phyloP scores from a whole-genome alignment of 2,113 vertebrate genomes.

The Psittacula cyanocephala region DNA sequence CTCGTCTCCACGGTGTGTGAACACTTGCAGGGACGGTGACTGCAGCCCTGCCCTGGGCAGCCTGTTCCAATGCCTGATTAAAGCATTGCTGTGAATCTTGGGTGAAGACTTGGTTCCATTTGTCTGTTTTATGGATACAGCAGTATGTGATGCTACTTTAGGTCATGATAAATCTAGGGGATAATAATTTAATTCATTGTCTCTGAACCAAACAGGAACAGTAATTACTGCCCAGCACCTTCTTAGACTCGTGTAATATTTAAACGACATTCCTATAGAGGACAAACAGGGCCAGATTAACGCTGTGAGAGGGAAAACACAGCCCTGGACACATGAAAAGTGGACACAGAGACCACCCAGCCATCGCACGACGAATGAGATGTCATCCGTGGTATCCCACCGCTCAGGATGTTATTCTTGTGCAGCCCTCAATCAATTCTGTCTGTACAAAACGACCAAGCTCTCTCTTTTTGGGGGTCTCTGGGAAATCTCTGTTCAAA shows the following conservation, averaged over 20 bases:
- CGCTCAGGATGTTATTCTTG: slow-evolving; percentile 65
- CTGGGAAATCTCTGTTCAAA: slow-evolving; percentile 65
- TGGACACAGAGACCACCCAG: slow-evolving; percentile 37
- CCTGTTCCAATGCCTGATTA: neutral
- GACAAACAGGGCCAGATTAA: neutral
- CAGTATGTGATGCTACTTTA: neutral
- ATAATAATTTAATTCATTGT: neutral
- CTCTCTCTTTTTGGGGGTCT: slow-evolving; percentile 49
- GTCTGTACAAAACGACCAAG: slow-evolving; percentile 46
- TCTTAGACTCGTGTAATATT: neutral
- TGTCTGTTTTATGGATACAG: neutral
- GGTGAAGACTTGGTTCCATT: neutral
- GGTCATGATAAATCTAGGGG: neutral
- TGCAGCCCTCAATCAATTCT: slow-evolving; percentile 60
- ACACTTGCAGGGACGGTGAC: neutral
- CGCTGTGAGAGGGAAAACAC: neutral
- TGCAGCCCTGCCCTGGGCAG: neutral
- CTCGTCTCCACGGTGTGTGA: neutral
- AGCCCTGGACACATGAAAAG: slow-evolving; percentile 17
- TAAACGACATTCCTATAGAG: neutral
- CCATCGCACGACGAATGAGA: slow-evolving; percentile 45
- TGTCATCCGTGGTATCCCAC: slow-evolving; percentile 49
- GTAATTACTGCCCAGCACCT: neutral
- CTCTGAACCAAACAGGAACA: neutral
- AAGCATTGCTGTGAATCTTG: neutral